Percentiles rank a stretch among this genome's conserved stretches.
phyloP scores from a whole-genome alignment of 2,797 vertebrate species.

The Melanotaenia parkinsoni region DNA sequence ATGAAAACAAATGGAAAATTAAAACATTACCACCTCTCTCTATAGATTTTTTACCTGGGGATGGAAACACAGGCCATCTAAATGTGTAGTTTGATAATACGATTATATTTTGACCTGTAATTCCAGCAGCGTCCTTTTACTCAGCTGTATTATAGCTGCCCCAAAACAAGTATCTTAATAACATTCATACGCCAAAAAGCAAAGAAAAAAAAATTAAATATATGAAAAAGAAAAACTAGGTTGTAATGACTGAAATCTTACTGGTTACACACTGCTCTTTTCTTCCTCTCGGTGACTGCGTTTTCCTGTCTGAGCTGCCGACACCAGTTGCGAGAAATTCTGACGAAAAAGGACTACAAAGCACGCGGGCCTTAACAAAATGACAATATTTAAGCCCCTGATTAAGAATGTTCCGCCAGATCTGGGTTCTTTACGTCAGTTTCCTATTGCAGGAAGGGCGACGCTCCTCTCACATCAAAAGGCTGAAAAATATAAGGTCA shows the following conservation, averaged over 20 bases:
- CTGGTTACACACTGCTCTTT: constrained; percentile 19
- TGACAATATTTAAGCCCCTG: background rate
- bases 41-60: background rate
- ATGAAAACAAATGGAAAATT: background rate
- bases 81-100: background rate
- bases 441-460: constrained; percentile 52
- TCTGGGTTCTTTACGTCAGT: constrained; percentile 49
- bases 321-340: background rate
- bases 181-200: background rate
- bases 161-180: background rate
- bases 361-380: background rate
- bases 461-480: constrained; percentile 8
- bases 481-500: constrained; percentile 11
- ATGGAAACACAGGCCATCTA: constrained; percentile 7
- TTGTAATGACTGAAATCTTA: constrained; percentile 37
- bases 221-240: background rate
- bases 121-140: background rate
- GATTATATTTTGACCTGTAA: background rate
- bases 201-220: constrained; percentile 10
- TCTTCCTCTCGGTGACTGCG: constrained; percentile 12
- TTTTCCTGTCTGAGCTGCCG: background rate
- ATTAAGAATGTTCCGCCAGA: background rate
- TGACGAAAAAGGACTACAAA: background rate
- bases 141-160: background rate
- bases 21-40: background rate